phyloP scores from a whole-genome alignment of 2,113 vertebrate species.

The Pipra filicauda region DNA sequence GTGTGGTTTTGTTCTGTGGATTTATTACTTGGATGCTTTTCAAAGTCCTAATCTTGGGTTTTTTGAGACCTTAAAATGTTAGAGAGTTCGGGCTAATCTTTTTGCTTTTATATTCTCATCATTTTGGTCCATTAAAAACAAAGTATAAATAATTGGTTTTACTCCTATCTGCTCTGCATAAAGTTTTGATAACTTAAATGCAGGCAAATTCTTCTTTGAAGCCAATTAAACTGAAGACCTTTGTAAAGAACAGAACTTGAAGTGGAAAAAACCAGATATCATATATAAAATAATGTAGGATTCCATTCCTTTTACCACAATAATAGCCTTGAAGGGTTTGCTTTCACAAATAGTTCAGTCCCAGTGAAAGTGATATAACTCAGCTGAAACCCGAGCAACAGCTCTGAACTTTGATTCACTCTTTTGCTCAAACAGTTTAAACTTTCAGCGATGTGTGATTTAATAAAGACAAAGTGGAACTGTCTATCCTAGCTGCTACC shows the following conservation, averaged over 20 bases:
- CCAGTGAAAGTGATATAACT: slow-evolving; percentile 26
- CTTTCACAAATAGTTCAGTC: slow-evolving; percentile 35
- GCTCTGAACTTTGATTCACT: slow-evolving; percentile 28
- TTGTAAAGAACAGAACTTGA: neutral
- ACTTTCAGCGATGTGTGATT: neutral
- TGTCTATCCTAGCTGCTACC: neutral
- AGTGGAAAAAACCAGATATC: neutral
- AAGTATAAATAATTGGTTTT: slow-evolving; percentile 33
- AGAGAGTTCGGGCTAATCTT: slow-evolving; percentile 27
- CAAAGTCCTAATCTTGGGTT: slow-evolving; percentile 9
- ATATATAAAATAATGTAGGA: neutral
- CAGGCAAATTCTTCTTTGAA: slow-evolving; percentile 26
- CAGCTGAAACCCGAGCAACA: slow-evolving; percentile 27
- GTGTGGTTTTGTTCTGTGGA: neutral
- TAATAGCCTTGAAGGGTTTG: slow-evolving; percentile 8
- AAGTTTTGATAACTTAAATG: slow-evolving; percentile 51
- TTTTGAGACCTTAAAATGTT: slow-evolving; percentile 2
- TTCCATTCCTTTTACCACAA: slow-evolving; percentile 37
- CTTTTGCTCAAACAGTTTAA: neutral
- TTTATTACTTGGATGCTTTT: slow-evolving; percentile 48
- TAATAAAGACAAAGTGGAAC: slow-evolving; percentile 35
- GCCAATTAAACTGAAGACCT: slow-evolving; percentile 11
- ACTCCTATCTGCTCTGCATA: slow-evolving; percentile 41
- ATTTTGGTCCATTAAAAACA: slow-evolving; percentile 34
- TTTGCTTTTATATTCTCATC: slow-evolving; percentile 26